Conservation (phyloP, 2,888 invertebrate genomes). For the Stenotaenia linearis region DNA sequence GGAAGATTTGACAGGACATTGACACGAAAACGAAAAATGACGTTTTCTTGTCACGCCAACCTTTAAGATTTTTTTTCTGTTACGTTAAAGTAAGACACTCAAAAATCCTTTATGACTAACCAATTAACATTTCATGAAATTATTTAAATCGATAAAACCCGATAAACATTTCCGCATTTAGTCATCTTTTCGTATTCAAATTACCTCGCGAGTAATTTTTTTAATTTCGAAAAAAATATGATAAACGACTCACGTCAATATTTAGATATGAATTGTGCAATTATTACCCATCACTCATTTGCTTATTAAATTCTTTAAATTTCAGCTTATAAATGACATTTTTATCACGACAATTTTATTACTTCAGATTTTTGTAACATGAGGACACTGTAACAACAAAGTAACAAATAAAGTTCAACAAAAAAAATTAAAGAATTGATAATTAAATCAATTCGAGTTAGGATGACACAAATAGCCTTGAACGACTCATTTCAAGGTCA, state of each 20-base stretch:
- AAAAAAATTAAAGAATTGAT: background rate
- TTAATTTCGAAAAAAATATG: background rate
- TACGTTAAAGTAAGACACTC: too few species aligned
- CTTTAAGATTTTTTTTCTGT: background rate
- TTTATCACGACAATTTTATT: background rate
- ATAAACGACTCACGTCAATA: too few species aligned
- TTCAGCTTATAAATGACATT: background rate
- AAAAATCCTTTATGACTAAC: background rate
- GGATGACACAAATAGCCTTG: background rate
- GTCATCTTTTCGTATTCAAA: too few species aligned
- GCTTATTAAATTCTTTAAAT: too few species aligned
- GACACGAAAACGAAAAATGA: conserved; percentile 2
- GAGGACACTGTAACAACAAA: background rate
- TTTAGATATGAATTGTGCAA: too few species aligned
- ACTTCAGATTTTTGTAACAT: too few species aligned
- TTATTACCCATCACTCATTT: too few species aligned
- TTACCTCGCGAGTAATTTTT: too few species aligned
- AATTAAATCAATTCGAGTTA: background rate
- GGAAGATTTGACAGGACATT: background rate
- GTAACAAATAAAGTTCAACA: background rate
- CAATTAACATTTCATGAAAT: background rate
- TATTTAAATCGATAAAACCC: too few species aligned
- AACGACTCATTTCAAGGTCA: conserved; percentile 19
- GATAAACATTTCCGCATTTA: too few species aligned
- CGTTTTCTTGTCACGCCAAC: background rate